These are phyloP conservation scores for Eurytoma adleriae DNA, from an alignment of 2,888 invertebrate species.

Conservation along the genomic window DNA sequence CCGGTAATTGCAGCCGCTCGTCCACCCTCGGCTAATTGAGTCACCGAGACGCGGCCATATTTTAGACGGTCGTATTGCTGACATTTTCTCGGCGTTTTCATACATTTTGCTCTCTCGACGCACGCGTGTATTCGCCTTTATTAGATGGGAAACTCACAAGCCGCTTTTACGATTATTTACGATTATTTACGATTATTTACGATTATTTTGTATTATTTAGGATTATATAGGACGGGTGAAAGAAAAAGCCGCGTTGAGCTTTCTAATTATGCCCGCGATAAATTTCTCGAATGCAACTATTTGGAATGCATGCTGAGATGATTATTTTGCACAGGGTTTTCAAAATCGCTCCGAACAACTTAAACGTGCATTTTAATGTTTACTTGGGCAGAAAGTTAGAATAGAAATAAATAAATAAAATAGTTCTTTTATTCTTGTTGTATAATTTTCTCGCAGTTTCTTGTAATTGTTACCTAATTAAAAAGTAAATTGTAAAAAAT, in stretches of 20 bases:
- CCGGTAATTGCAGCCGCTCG: background rate
- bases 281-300: background rate
- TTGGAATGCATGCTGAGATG: too few relatives aligned
- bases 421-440: too few relatives aligned
- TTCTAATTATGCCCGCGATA: background rate
- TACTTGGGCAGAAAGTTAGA: too few relatives aligned
- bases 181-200: too few relatives aligned
- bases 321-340: too few relatives aligned
- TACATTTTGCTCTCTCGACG: background rate
- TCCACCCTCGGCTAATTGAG: conserved; percentile 28
- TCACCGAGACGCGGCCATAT: conserved; percentile 13
- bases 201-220: too few relatives aligned
- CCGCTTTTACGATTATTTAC: background rate
- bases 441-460: too few relatives aligned
- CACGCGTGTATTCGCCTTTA: background rate
- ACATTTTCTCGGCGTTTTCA: conserved; percentile 22
- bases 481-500: too few relatives aligned
- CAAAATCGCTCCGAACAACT: too few relatives aligned
- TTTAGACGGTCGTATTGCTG: conserved; percentile 11
- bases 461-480: too few relatives aligned
- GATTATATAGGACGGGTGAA: background rate
- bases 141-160: background rate
- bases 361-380: too few relatives aligned
- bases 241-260: background rate
- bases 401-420: too few relatives aligned